Base-by-base conservation (phyloP, 1,140 invertebrate species). In the Onthophagus taurus region DNA sequence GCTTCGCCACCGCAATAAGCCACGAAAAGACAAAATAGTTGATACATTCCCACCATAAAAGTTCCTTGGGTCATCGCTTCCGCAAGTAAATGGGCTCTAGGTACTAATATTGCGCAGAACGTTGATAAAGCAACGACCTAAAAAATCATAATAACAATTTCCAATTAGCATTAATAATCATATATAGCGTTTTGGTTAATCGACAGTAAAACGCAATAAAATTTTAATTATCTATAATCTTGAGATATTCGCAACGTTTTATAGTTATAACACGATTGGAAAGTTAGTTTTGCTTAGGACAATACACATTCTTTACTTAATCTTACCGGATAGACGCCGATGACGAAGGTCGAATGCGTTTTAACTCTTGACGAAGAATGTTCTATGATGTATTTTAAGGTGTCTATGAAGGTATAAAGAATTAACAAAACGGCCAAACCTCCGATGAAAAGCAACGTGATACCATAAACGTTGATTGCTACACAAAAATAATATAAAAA, bases 1-100 rank as follows among this genome's bases (percentile, higher is more conserved):
- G 71, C 69, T 41, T 68, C 63, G 0, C 77, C 77, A 0, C 75
- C 77, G 34, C 72, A 72, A 48, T 80, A 78, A 0, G 70, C 69
- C 1, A 80, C 63, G 16, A 77, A 61, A 11, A 78, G 52, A 48
- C 72, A 74, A 54, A 72, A 78, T 35, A 78, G 60, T 44, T 78
- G 73, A 52, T 78, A 80, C 65, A 80, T 65, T 2, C 68, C 72
- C 6, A 72, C 64, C 72, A 74, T 78, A 37, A 78, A 76, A 41
- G 69, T 68, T 9, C 72, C 70, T 53, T 78, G 76, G 0, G 74
- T 72, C 8, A 77, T 55, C 0, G 77, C 75, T 59, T 80, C 77
- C 3, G 70, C 66, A n/a, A 78, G 50, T n/a, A 78, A 53, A 23
- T 75, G 68, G 3, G 73, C 69, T 48, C 76, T 58, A 0, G 77